phyloP scores from a whole-genome alignment of 2,797 vertebrate species.

The Microchirus variegatus region DNA sequence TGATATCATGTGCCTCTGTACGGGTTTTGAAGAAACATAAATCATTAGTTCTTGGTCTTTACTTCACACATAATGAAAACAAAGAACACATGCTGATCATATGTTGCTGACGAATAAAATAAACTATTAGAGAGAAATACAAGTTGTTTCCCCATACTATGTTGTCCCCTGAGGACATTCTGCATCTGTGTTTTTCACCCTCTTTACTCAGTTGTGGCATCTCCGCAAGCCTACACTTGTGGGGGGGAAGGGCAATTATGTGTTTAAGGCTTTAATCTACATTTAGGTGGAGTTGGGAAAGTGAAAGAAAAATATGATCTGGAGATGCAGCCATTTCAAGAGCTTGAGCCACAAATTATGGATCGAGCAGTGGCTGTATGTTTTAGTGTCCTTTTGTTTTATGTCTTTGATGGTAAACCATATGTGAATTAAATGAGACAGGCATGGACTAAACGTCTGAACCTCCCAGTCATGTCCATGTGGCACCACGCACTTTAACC shows the following conservation, averaged over 20 bases:
- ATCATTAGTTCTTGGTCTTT: too few relatives aligned
- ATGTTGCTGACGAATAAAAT: constrained; percentile 9
- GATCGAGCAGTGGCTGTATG: constrained; percentile 11
- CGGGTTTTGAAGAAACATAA: too few relatives aligned
- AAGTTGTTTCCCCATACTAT: background rate
- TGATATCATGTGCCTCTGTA: too few relatives aligned
- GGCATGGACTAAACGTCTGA: background rate
- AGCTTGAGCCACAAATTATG: constrained; percentile 24
- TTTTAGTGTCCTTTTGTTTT: constrained; percentile 17
- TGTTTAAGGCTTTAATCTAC: constrained; percentile 31
- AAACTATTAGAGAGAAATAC: background rate
- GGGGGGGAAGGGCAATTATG: constrained; percentile 52
- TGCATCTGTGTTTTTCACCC: constrained; percentile 12
- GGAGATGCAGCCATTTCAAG: constrained; percentile 24
- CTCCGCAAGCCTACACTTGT: constrained; percentile 31
- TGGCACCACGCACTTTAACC: constrained; percentile 4
- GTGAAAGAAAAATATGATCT: constrained; percentile 24
- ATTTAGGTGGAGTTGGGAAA: constrained; percentile 43
- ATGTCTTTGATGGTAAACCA: background rate
- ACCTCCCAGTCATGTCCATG: constrained; percentile 13
- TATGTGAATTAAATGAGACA: background rate
- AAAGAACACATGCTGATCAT: constrained; percentile 10
- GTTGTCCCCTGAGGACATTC: constrained; percentile 1
- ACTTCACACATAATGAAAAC: too few relatives aligned
- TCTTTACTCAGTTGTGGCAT: constrained; percentile 26